Evolutionary conservation across 2,888 invertebrate genomes (phyloP).

Genomic region (Agrilus mali): DNA sequence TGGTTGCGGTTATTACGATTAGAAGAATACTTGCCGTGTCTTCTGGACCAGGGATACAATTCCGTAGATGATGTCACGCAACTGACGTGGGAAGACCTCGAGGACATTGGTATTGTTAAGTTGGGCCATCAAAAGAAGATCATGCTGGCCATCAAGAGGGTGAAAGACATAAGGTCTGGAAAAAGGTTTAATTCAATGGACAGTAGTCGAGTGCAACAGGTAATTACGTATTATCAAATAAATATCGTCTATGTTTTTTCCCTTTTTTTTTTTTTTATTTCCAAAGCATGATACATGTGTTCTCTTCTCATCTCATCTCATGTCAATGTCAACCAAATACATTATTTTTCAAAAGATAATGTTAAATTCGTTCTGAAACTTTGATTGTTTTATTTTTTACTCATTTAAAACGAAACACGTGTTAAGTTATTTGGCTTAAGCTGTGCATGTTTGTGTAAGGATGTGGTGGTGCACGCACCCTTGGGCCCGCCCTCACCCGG

Average conservation of each 20-base stretch:
- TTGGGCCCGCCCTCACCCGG: constrained; percentile 33
- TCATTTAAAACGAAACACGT: constrained; percentile 1
- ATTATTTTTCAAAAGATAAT: too few relatives aligned
- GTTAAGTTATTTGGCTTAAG: constrained; percentile 3
- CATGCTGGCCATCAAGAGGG: constrained; percentile 88
- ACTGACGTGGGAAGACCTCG: constrained; percentile 97
- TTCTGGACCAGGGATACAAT: constrained; percentile 86
- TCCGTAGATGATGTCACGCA: constrained; percentile 90
- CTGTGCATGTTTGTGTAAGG: constrained; percentile 36
- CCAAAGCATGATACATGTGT: constrained; percentile 2
- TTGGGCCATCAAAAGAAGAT: constrained; percentile 98
- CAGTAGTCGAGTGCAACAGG: constrained; percentile 29
- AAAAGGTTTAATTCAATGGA: constrained; percentile 46
- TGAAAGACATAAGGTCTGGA: constrained; percentile 85
- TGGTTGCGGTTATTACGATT: constrained; percentile 86
- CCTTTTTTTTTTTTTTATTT: constrained; percentile 4
- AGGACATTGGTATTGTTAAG: constrained; percentile 90
- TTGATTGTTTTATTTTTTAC: too few relatives aligned
- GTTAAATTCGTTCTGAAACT: too few relatives aligned
- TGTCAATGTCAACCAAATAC: too few relatives aligned
- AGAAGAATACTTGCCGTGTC: constrained; percentile 82
- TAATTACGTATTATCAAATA: constrained; percentile 10
- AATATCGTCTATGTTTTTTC: constrained; percentile 1
- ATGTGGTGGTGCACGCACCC: constrained; percentile 35
- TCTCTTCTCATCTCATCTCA: too few relatives aligned